Evolutionary conservation across 2,888 invertebrate species (phyloP).

Genomic region (Acleris laterana): DNA sequence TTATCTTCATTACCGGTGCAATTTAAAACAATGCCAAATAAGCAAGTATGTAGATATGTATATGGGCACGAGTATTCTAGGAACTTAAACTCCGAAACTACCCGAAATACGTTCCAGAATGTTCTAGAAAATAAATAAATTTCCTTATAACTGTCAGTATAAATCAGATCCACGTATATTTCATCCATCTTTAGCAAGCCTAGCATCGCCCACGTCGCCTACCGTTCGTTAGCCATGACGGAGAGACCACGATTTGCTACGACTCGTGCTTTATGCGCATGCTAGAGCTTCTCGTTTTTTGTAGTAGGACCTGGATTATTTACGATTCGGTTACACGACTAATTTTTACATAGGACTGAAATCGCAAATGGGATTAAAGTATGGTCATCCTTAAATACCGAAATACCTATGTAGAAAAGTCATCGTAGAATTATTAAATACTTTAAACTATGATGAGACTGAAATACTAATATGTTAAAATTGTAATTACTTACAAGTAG

Average conservation of each 20-base stretch:
- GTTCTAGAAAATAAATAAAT: neutral
- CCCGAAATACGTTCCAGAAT: neutral
- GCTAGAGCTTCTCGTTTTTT: neutral
- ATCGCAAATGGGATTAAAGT: too few species aligned
- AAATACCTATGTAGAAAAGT: too few species aligned
- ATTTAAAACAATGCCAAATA: too few species aligned
- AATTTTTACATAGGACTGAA: too few species aligned
- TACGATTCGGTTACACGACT: neutral
- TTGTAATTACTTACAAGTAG: too few species aligned
- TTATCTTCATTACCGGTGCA: too few species aligned
- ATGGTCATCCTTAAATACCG: too few species aligned
- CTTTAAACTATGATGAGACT: too few species aligned
- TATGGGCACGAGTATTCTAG: too few species aligned
- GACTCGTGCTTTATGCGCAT: neutral
- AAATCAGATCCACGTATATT: neutral
- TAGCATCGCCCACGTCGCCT: constrained; percentile 13
- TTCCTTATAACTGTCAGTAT: neutral
- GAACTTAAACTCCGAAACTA: neutral
- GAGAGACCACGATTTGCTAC: constrained; percentile 17
- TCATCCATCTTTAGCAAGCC: neutral
- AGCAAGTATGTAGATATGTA: too few species aligned
- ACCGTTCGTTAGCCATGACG: constrained; percentile 24
- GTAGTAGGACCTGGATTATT: neutral
- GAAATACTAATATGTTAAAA: too few species aligned
- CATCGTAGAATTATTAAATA: too few species aligned